Evolutionary conservation across 2,113 vertebrate species (phyloP).

Genomic region (human (Homo sapiens)): GRCh38 chr2:213935501-213936000

Average conservation of each 20-base stretch:
- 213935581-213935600: background rate
- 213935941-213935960: background rate
- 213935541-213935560: background rate
- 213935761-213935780: background rate
- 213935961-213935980: background rate
- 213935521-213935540: background rate
- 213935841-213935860: background rate
- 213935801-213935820: background rate
- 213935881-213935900: background rate
- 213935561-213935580: background rate
- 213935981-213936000: background rate
- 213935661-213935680: background rate
- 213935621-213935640: background rate
- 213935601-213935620: background rate
- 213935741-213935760: background rate
- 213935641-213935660: conserved; percentile 11
- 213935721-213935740: background rate
- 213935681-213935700: background rate
- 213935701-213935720: background rate
- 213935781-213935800: background rate
- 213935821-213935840: background rate
- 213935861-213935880: background rate
- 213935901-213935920: background rate
- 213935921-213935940: background rate
- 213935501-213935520: background rate